phyloP scores from a whole-genome alignment of 2,113 vertebrate genomes.

The Plecotus auritus region DNA sequence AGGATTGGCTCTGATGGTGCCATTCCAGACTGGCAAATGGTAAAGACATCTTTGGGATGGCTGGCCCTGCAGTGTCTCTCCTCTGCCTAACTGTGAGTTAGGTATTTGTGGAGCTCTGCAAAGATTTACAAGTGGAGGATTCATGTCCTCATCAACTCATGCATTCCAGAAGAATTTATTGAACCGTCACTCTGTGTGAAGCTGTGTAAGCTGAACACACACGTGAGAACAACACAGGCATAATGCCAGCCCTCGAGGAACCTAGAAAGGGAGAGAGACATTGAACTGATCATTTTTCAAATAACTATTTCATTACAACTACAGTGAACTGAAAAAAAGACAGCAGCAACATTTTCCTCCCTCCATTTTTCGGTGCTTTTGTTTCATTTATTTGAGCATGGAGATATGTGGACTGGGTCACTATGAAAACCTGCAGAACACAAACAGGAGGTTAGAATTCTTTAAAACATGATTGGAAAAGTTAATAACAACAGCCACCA shows the following conservation, averaged over 20 bases:
- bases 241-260: not conserved
- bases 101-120: not conserved
- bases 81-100: not conserved
- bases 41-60: not conserved
- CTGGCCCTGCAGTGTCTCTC: not conserved
- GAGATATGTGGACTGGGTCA: not conserved
- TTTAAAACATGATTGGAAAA: not conserved
- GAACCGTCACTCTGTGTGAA: not conserved
- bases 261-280: not conserved
- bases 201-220: not conserved
- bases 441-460: not conserved
- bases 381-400: not conserved
- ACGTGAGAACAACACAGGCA: not conserved
- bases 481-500: not conserved
- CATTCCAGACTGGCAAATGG: not conserved
- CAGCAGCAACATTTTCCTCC: not conserved
- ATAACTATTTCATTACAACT: not conserved
- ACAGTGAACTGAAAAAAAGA: not conserved
- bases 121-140: not conserved
- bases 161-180: not conserved
- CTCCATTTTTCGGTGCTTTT: not conserved
- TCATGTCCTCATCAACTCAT: not conserved
- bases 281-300: not conserved
- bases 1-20: not conserved
- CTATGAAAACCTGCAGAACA: not conserved